Evolutionary conservation across 2,797 vertebrate species (phyloP), one percentile per base, ranked within the genome.

Genomic region (Apogon talboti): DNA sequence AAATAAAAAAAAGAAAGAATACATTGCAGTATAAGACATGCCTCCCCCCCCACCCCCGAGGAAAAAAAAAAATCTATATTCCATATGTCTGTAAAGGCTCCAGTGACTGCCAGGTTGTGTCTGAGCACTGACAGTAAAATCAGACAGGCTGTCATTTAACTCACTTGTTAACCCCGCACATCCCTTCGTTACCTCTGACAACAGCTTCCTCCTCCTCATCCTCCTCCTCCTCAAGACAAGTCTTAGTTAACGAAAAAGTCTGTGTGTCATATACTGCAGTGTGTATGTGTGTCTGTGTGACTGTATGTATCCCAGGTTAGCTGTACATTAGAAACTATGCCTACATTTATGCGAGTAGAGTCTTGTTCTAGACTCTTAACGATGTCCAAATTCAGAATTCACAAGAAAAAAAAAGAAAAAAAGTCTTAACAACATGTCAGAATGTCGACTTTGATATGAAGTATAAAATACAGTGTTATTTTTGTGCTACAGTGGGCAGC

Each of bases 61-160:
- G n/a, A n/a, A 24, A 24, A 24, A 24, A 24, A 28, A 28, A 28
- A 28, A 28, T 28, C 24, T 28, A 16, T 46, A 10, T 61, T 69
- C 35, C 64, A 41, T 46, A 67, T 37, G 63, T 21, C 43, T 72
- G 69, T 71, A 77, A 71, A 75, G 58, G 57, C 33, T 37, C 33
- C 16, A 18, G 43, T 70, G 68, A 69, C 48, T 66, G 72, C 45
- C 59, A 16, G 56, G 7, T 41, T 54, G 60, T 65, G 63, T 76
- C 77, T 61, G 59, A 82, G 70, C 30, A 30, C 73, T 79, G 68
- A 77, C 76, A 71, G 63, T 63, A 45, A 76, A 78, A 82, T 71
- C 61, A 74, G 74, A 87, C 59, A 66, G 37, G 19, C 78, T 86
- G 82, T 84, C 89, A 87, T 62, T 67, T 84, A 75, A 81, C 87